A percentile compares a stretch with the other conserved stretches of the same genome.
phyloP scores from a whole-genome alignment of 2,888 invertebrate genomes.

The Archips xylosteana region DNA sequence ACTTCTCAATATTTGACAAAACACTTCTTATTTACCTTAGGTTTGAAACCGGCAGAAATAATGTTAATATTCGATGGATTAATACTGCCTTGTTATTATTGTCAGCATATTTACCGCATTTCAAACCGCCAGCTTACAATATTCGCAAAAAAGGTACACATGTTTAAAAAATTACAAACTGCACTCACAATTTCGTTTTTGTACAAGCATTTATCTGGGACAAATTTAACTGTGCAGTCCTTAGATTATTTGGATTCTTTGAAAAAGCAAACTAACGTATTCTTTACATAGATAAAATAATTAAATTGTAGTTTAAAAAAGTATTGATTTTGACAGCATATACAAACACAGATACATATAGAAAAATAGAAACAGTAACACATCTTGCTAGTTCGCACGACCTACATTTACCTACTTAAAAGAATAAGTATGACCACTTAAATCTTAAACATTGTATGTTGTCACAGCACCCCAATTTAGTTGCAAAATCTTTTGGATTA shows the following conservation, averaged over 20 bases:
- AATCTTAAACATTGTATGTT: not conserved
- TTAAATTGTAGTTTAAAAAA: not conserved
- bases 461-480: not conserved
- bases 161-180: slow-evolving; percentile 10
- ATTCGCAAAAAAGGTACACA: slow-evolving; percentile 1
- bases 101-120: slow-evolving; percentile 35
- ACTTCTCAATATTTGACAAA: slow-evolving; percentile 61
- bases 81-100: slow-evolving; percentile 46
- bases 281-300: slow-evolving; percentile 14
- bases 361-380: slow-evolving; percentile 31
- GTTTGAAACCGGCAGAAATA: slow-evolving; percentile 52
- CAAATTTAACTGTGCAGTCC: slow-evolving; percentile 25
- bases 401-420: slow-evolving; percentile 20
- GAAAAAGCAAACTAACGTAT: not conserved
- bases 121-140: slow-evolving; percentile 42
- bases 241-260: slow-evolving; percentile 19
- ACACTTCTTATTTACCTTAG: slow-evolving; percentile 54
- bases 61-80: slow-evolving; percentile 31
- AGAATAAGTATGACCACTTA: not conserved
- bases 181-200: slow-evolving; percentile 27
- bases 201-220: slow-evolving; percentile 6
- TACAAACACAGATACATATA: slow-evolving; percentile 24
- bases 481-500: not conserved
- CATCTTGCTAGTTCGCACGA: slow-evolving; percentile 11
- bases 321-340: slow-evolving; percentile 12